Evolutionary conservation across 2,113 vertebrate genomes (phyloP).

Genomic region (Aphelocoma coerulescens): DNA sequence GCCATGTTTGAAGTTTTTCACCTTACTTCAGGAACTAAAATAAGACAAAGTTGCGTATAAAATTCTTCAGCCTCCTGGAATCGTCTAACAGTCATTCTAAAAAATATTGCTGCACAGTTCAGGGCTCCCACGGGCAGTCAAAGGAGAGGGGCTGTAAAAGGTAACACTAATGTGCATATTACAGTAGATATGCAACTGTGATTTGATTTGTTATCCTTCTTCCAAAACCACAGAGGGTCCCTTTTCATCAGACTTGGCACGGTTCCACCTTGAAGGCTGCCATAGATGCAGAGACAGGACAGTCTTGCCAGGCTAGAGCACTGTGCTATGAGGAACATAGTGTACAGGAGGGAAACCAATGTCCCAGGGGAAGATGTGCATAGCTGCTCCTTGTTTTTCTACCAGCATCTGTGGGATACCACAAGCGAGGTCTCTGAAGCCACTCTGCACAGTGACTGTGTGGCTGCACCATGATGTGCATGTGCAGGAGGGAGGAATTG

Average conservation of each 20-base stretch:
- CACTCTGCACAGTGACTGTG: not conserved
- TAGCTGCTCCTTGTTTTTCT: conserved; percentile 1
- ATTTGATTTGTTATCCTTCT: not conserved
- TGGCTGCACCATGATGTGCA: fast-evolving
- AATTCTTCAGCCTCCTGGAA: not conserved
- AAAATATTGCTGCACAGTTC: not conserved
- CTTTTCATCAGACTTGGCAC: not conserved
- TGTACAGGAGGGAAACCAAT: not conserved
- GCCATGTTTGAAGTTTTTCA: not conserved
- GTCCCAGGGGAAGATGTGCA: not conserved
- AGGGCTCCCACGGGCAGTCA: not conserved
- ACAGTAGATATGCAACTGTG: not conserved
- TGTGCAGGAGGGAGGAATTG: not conserved
- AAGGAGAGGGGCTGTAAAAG: not conserved
- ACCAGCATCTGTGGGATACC: not conserved
- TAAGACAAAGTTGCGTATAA: not conserved
- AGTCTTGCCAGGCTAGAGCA: not conserved
- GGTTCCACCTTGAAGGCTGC: not conserved
- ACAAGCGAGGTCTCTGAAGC: not conserved
- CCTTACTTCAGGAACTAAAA: not conserved
- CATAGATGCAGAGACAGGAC: not conserved
- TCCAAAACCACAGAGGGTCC: not conserved
- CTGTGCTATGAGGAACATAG: not conserved
- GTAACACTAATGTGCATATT: not conserved
- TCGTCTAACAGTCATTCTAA: not conserved